These are phyloP conservation scores for Acanthosepion esculentum DNA, from an alignment of 2,888 invertebrate genomes.

Conservation along the genomic window DNA sequence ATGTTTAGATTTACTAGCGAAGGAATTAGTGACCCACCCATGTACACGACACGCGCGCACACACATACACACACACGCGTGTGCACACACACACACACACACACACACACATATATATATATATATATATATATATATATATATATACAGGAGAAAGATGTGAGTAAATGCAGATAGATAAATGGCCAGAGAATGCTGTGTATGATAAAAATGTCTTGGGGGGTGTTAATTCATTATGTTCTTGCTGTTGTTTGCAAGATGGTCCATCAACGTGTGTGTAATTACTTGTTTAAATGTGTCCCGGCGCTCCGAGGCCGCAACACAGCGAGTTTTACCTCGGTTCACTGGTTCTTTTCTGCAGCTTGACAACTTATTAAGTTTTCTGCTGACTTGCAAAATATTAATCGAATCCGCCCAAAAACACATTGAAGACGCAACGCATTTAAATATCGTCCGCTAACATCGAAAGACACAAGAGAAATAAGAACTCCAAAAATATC, in stretches of 20 bases:
- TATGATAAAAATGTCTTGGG: not conserved
- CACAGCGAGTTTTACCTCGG: no score
- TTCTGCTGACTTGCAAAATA: conserved; percentile 33
- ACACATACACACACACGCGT: no score
- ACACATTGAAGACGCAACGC: no score
- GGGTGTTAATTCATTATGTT: not conserved
- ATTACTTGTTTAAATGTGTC: not conserved
- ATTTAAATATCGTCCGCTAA: not conserved
- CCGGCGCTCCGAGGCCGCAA: no score
- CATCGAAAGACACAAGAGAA: not conserved
- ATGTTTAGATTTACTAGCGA: no score
- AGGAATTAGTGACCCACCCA: no score
- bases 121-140: not conserved
- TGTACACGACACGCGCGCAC: no score
- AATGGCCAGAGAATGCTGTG: not conserved
- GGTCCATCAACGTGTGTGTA: not conserved
- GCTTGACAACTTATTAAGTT: conserved; percentile 33
- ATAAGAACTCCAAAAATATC: no score
- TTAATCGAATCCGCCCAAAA: not conserved
- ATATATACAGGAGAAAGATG: not conserved
- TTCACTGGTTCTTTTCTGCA: not conserved
- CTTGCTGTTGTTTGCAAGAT: not conserved
- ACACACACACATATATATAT: not conserved
- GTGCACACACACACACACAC: not conserved
- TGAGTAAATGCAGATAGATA: not conserved